Evolutionary conservation across 2,888 invertebrate genomes (phyloP).

Genomic region (Chamaedrilus cognettii): DNA sequence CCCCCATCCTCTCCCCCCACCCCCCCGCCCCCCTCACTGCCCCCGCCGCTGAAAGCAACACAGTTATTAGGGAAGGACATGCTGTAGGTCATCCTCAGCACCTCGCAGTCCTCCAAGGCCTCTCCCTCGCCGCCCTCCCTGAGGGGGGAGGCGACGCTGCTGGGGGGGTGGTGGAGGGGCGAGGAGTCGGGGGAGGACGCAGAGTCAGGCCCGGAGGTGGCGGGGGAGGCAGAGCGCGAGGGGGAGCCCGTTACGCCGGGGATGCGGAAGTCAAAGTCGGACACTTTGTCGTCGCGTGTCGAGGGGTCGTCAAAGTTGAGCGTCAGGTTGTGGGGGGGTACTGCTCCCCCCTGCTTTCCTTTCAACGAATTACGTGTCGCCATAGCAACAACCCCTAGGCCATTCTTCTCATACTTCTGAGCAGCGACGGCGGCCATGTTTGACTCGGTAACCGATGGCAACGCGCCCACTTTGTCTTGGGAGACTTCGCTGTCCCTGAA

Average conservation of each 20-base stretch:
- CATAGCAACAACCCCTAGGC: background rate
- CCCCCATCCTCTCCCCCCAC: too few species aligned
- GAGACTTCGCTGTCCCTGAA: background rate
- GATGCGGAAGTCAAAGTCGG: background rate
- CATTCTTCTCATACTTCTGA: background rate
- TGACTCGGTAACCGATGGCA: background rate
- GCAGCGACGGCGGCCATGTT: background rate
- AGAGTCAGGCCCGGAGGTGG: too few species aligned
- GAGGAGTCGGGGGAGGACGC: too few species aligned
- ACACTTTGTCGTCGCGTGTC: background rate
- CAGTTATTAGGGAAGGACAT: constrained; percentile 13
- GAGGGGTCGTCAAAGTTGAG: background rate
- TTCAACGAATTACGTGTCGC: background rate
- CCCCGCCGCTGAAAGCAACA: constrained; percentile 24
- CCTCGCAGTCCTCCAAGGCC: too few species aligned
- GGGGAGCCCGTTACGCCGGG: background rate
- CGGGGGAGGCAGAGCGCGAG: too few species aligned
- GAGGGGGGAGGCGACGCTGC: too few species aligned
- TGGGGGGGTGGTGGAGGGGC: too few species aligned
- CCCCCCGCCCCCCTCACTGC: constrained; percentile 28
- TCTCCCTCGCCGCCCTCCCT: too few species aligned
- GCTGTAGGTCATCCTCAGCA: too few species aligned
- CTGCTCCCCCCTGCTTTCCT: background rate
- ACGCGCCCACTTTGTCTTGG: background rate
- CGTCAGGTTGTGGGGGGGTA: background rate